Base-by-base conservation (phyloP, 2,888 invertebrate genomes). In the Mythimna ferrago region DNA sequence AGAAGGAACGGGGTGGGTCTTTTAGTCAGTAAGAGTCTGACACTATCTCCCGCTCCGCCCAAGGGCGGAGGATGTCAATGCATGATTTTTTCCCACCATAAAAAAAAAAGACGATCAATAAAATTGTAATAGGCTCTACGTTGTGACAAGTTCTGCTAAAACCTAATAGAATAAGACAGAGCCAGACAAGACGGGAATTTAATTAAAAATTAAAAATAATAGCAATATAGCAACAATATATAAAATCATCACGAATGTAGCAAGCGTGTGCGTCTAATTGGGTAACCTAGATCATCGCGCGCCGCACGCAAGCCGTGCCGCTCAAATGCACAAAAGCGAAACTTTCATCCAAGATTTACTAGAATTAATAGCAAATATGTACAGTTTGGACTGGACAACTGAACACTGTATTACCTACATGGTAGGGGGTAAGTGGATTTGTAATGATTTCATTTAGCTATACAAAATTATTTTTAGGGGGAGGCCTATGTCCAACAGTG, bases 251-350 rank as follows among this genome's bases (percentile, higher is more conserved):
- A 81, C 66, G 67, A 81, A 78, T 78, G 76, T 79, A 67, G 68
- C 71, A 75, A 75, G 73, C 73, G 73, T 73, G 72, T 78, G 79
- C 70, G 78, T 87, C 81, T 86, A 83, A 86, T 86, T 88, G 85
- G 89, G 89, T 91, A 89, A 90, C 89, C 90, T 83, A 88, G 89
- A 88, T 89, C 86, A 87, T 74, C 73, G 87, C 85, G 88, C 89
- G 89, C 86, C 48, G 71, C 81, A 84, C 80, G 82, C 82, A 71
- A 81, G 65, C 72, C 77, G 88, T 83, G 75, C 71, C 88, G 92
- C 87, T 87, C 84, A 76, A 89, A 82, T 82, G 85, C 78, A 60
- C 86, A 82, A 83, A 81, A 81, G 82, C 82, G 80, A 85, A 86
- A 86, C 90, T 91, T 90, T 90, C 90, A 85, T 90, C 86, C 83